Conservation (phyloP, 2,113 vertebrate genomes). For the Dunckerocampus dactyliophorus region DNA sequence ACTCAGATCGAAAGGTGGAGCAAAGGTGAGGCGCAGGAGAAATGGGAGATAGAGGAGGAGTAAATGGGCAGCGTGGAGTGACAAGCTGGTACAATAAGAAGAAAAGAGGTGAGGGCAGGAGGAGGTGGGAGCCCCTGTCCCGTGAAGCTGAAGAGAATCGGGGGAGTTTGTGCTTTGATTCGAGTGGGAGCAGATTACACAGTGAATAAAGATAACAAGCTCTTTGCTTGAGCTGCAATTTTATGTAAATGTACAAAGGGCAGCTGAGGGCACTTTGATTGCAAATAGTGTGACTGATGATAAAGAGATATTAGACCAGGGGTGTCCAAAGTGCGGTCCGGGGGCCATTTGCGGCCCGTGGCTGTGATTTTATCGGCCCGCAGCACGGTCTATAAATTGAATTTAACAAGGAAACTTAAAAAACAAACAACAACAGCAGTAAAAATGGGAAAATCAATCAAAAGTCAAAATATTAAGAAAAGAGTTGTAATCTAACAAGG, state of each 20-base stretch:
- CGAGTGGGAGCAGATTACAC: slow-evolving; percentile 29
- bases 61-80: slow-evolving; percentile 8
- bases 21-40: not conserved
- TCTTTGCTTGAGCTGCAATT: slow-evolving; percentile 35
- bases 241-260: slow-evolving; percentile 35
- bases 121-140: slow-evolving; percentile 1
- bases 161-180: slow-evolving; percentile 16
- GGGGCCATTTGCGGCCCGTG: too few species aligned
- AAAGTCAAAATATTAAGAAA: too few species aligned
- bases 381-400: too few species aligned
- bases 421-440: too few species aligned
- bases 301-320: too few species aligned
- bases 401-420: too few species aligned
- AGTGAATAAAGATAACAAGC: slow-evolving; percentile 34
- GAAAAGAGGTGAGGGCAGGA: slow-evolving; percentile 1
- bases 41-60: not conserved
- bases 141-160: slow-evolving; percentile 21
- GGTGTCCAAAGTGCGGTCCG: too few species aligned
- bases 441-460: too few species aligned
- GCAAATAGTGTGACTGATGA: slow-evolving; percentile 32
- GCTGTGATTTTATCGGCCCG: too few species aligned
- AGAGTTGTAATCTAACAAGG: too few species aligned
- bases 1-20: not conserved
- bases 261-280: slow-evolving; percentile 45
- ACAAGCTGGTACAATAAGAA: slow-evolving; percentile 11